phyloP scores from a whole-genome alignment of 2,888 invertebrate genomes.

The Alviniconcha strummeri region DNA sequence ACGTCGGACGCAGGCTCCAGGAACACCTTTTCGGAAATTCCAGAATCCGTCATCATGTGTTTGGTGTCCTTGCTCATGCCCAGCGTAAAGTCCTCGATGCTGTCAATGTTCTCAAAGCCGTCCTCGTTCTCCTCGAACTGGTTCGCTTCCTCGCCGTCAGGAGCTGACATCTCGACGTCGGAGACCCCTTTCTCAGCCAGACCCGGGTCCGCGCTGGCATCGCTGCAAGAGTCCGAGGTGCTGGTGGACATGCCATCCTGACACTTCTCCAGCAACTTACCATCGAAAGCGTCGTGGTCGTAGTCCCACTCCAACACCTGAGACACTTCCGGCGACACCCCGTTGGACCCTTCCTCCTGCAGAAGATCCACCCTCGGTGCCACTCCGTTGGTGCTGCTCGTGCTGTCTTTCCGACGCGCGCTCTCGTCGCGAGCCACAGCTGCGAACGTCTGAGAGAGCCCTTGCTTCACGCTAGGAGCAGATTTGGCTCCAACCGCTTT shows the following conservation, averaged over 20 bases:
- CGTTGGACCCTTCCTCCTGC: conserved; percentile 41
- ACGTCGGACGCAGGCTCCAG: too few relatives aligned
- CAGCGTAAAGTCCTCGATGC: conserved; percentile 39
- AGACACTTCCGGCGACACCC: conserved; percentile 41
- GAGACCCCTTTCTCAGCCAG: conserved; percentile 9
- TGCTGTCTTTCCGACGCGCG: conserved; percentile 19
- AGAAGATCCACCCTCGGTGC: conserved; percentile 27
- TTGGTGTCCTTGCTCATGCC: conserved; percentile 38
- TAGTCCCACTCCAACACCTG: conserved; percentile 45
- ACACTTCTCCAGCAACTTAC: conserved; percentile 37
- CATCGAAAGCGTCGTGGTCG: conserved; percentile 43
- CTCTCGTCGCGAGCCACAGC: background rate
- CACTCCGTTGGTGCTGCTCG: conserved; percentile 18
- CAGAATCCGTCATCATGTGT: conserved; percentile 59
- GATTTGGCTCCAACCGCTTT: background rate
- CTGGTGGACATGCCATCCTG: conserved; percentile 38
- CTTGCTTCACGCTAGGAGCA: background rate
- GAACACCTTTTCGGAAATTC: conserved; percentile 50
- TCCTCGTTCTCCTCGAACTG: conserved; percentile 35
- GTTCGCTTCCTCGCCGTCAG: conserved; percentile 30
- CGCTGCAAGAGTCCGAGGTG: conserved; percentile 42
- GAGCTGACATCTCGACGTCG: conserved; percentile 26
- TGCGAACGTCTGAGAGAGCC: conserved; percentile 15
- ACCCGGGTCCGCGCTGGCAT: conserved; percentile 31
- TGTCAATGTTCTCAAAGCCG: conserved; percentile 45